Conservation (phyloP, 2,113 vertebrate genomes). For the Cercopithecus mona region DNA sequence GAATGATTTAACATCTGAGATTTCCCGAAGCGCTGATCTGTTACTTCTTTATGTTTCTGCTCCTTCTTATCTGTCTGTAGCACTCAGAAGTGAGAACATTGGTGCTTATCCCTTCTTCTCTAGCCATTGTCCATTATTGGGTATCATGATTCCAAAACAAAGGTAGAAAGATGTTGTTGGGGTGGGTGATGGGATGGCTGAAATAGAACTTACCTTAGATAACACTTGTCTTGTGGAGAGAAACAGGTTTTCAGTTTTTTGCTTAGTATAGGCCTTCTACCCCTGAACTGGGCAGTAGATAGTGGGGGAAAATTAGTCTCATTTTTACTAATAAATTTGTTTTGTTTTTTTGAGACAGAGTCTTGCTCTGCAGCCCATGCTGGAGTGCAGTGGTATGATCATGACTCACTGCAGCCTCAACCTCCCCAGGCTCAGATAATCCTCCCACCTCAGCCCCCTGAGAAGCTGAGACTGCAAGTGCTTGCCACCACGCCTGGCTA, state of each 20-base stretch:
- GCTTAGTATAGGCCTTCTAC: not conserved
- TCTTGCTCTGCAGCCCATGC: not conserved
- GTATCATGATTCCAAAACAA: not conserved
- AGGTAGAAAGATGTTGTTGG: not conserved
- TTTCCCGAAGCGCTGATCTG: not conserved
- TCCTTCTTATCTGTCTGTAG: not conserved
- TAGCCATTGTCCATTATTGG: not conserved
- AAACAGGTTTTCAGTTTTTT: not conserved
- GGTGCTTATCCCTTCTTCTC: not conserved
- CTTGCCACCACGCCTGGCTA: not conserved
- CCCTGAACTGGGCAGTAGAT: not conserved
- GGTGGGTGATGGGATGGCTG: not conserved
- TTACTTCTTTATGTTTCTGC: not conserved
- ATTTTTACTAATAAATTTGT: not conserved
- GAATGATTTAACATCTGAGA: not conserved
- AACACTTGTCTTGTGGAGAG: not conserved
- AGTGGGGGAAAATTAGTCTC: not conserved
- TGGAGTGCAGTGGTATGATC: not conserved
- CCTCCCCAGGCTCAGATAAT: not conserved
- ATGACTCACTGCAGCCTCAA: not conserved
- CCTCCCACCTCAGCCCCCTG: not conserved
- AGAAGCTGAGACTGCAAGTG: not conserved
- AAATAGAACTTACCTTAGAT: not conserved
- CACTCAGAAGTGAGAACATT: not conserved
- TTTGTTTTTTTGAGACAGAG: not conserved